Evolutionary conservation across 2,888 invertebrate species (phyloP).

Genomic region (Trypoxylon attenuatum): DNA sequence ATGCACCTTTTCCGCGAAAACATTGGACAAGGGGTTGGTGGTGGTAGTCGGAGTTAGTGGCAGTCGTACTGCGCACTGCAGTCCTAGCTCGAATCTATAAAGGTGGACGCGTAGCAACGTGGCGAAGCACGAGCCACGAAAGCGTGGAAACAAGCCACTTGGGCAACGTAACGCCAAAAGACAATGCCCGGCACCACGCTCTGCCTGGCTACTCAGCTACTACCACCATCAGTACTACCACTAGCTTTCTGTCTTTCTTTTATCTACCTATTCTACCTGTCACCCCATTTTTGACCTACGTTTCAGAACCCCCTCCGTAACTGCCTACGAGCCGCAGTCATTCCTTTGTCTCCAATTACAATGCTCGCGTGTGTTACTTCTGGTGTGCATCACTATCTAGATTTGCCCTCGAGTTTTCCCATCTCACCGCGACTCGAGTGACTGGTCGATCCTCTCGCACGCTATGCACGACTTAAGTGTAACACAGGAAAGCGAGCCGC

Average conservation of each 20-base stretch:
- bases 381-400: too few species aligned
- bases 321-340: neutral
- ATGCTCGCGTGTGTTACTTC: too few species aligned
- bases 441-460: too few species aligned
- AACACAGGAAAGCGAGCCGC: neutral
- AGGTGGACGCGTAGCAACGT: slow-evolving; percentile 1
- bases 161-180: slow-evolving; percentile 66
- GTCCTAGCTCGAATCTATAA: neutral
- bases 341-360: slow-evolving; percentile 39
- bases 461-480: too few species aligned
- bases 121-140: slow-evolving; percentile 71
- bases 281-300: slow-evolving; percentile 57
- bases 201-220: slow-evolving; percentile 55
- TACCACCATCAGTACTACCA: slow-evolving; percentile 2
- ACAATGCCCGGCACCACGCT: slow-evolving; percentile 74
- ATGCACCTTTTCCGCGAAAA: too few species aligned
- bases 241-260: slow-evolving; percentile 51
- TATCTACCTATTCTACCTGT: slow-evolving; percentile 49
- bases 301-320: neutral
- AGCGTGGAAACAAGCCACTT: slow-evolving; percentile 74
- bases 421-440: too few species aligned
- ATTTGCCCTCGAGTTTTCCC: too few species aligned
- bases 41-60: too few species aligned
- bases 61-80: neutral
- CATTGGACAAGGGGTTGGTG: too few species aligned